phyloP scores from a whole-genome alignment of 2,113 vertebrate genomes.

The Semicossyphus pulcher region DNA sequence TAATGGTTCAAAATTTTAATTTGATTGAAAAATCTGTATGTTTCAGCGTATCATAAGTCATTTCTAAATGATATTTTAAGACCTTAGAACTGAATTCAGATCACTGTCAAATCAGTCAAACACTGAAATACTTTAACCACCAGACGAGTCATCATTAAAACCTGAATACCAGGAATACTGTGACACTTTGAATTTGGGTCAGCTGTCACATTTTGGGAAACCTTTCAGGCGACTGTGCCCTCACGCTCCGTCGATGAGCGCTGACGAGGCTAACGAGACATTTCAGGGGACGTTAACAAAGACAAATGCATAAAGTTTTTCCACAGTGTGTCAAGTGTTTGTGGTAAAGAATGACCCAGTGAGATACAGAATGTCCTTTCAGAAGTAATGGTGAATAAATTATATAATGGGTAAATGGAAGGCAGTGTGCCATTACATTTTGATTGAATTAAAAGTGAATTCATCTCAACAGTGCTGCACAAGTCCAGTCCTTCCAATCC shows the following conservation, averaged over 20 bases:
- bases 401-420: slow-evolving; percentile 57
- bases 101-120: slow-evolving; percentile 17
- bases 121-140: slow-evolving; percentile 6
- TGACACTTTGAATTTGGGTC: slow-evolving; percentile 35
- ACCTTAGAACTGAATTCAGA: neutral
- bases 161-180: slow-evolving; percentile 30
- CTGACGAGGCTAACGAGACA: slow-evolving; percentile 50
- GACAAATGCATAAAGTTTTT: slow-evolving; percentile 62
- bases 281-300: slow-evolving; percentile 63
- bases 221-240: neutral
- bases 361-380: slow-evolving; percentile 51
- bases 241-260: slow-evolving; percentile 52
- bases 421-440: slow-evolving; percentile 47
- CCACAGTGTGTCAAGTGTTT: slow-evolving; percentile 54
- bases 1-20: too few species aligned
- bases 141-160: neutral
- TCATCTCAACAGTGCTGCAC: slow-evolving; percentile 41
- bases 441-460: slow-evolving; percentile 66
- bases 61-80: neutral
- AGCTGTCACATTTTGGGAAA: slow-evolving; percentile 27
- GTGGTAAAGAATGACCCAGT: slow-evolving; percentile 52
- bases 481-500: slow-evolving; percentile 34
- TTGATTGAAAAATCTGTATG: too few species aligned
- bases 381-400: slow-evolving; percentile 67
- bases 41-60: neutral